Percentiles rank a stretch among this genome's conserved stretches.
Conservation (phyloP, 2,797 vertebrate species). For the Trichosurus vulpecula region DNA sequence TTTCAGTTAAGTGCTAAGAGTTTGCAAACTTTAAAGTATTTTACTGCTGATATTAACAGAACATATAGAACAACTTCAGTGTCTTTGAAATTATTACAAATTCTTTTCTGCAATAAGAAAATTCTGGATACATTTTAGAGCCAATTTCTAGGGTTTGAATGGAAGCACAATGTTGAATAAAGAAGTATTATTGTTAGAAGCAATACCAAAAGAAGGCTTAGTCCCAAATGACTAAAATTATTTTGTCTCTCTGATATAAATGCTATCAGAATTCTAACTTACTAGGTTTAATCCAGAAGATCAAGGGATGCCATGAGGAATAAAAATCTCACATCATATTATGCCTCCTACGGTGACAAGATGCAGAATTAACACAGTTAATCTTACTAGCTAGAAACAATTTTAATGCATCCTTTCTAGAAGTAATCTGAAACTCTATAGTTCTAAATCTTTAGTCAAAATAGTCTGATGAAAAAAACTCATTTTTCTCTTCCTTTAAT, state of each 20-base stretch:
- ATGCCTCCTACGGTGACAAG: neutral
- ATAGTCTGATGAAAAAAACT: neutral
- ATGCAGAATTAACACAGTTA: neutral
- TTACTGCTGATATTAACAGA: constrained; percentile 22
- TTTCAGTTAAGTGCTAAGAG: constrained; percentile 26
- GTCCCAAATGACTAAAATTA: constrained; percentile 24
- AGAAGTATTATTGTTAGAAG: constrained; percentile 26
- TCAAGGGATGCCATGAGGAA: neutral
- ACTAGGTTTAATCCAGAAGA: neutral
- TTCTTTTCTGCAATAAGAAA: constrained; percentile 40
- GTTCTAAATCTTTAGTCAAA: constrained; percentile 27
- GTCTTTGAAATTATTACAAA: neutral
- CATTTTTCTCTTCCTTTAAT: neutral
- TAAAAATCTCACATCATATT: neutral
- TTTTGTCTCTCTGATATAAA: neutral
- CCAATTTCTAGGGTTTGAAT: constrained; percentile 26
- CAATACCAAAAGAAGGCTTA: neutral
- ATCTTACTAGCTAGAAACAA: constrained; percentile 37
- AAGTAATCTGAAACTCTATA: constrained; percentile 2
- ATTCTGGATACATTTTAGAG: neutral
- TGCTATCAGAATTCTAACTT: constrained; percentile 19
- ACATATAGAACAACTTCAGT: constrained; percentile 12
- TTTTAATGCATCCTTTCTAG: neutral
- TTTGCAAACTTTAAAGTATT: constrained; percentile 3
- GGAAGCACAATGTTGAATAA: neutral